Evolutionary conservation across 2,888 invertebrate species (phyloP).

Genomic region (Folsomia candida): DNA sequence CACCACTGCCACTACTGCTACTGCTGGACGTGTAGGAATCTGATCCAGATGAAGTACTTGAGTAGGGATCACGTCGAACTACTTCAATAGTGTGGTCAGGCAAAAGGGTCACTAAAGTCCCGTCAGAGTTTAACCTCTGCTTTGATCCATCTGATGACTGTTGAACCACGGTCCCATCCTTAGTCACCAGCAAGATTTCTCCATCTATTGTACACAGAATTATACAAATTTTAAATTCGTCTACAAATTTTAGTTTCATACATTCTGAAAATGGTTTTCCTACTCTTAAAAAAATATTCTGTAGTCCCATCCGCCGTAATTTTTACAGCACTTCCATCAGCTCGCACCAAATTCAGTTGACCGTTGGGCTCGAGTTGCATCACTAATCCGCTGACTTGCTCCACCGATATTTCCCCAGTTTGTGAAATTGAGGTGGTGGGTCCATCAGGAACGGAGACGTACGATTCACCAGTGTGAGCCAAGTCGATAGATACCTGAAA

Average conservation of each 20-base stretch:
- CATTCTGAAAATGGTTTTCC: background rate
- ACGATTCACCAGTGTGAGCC: background rate
- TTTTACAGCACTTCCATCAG: background rate
- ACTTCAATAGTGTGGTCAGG: background rate
- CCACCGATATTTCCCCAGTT: background rate
- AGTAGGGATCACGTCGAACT: background rate
- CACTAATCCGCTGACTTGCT: background rate
- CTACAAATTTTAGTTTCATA: background rate
- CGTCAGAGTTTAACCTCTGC: background rate
- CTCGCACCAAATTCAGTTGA: background rate
- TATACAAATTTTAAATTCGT: background rate
- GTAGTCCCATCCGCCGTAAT: background rate
- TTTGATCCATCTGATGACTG: background rate
- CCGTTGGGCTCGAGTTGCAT: background rate
- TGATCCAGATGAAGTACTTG: background rate
- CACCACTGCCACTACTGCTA: background rate
- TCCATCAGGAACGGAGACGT: background rate
- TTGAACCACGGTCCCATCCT: background rate
- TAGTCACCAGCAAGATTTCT: background rate
- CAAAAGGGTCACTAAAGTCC: background rate
- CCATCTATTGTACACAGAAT: no score
- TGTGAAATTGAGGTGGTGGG: background rate
- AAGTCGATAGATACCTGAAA: background rate
- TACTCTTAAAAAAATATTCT: background rate
- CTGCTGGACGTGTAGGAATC: background rate